These are phyloP conservation scores for Perca flavescens DNA, from an alignment of 2,113 vertebrate genomes.

Conservation along the genomic window DNA sequence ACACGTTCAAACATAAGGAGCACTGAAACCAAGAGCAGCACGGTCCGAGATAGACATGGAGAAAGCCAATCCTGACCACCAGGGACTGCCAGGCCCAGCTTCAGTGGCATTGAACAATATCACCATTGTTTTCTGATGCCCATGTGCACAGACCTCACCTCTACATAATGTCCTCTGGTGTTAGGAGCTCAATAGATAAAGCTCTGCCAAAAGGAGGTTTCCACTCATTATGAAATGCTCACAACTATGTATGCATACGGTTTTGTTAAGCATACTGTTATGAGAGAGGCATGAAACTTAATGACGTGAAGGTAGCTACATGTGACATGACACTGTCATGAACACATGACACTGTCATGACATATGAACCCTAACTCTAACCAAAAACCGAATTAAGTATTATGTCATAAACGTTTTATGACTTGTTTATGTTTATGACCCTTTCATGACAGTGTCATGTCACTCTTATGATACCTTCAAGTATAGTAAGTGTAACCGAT, in stretches of 20 bases:
- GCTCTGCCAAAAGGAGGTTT: background rate
- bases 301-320: too few relatives aligned
- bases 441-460: too few relatives aligned
- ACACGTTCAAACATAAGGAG: background rate
- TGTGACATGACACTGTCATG: too few relatives aligned
- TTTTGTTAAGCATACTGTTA: background rate
- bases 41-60: background rate
- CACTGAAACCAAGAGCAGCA: background rate
- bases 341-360: too few relatives aligned
- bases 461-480: too few relatives aligned
- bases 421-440: too few relatives aligned
- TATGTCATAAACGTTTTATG: too few relatives aligned
- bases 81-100: conserved; percentile 7
- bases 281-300: background rate
- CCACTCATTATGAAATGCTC: background rate
- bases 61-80: background rate
- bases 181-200: background rate
- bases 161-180: background rate
- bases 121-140: conserved; percentile 30
- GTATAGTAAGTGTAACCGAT: too few relatives aligned
- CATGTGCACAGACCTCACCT: background rate
- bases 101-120: conserved; percentile 22
- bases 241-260: background rate
- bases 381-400: too few relatives aligned
- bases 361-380: too few relatives aligned